Conservation (phyloP, 2,888 invertebrate genomes). For the Chymomyza fuscimana region DNA sequence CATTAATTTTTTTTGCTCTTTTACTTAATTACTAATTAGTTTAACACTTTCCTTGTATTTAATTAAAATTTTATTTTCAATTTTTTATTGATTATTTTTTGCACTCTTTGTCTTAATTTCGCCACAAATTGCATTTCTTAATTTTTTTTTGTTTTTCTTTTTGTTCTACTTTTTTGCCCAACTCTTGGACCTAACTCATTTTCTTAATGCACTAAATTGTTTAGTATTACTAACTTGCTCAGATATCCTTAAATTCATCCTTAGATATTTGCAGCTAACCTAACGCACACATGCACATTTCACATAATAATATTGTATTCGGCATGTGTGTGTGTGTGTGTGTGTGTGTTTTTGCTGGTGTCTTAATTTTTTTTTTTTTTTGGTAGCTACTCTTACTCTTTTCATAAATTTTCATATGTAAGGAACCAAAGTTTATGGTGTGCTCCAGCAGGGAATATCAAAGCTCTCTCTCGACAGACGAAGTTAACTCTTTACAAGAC, state of each 20-base stretch:
- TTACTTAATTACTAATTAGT: not conserved
- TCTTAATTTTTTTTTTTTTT: no score
- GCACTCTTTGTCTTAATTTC: not conserved
- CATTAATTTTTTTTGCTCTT: not conserved
- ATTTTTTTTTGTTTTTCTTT: not conserved
- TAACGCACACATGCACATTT: not conserved
- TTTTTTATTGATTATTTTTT: not conserved
- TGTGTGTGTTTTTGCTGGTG: no score
- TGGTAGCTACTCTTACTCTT: no score
- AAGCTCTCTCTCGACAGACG: no score
- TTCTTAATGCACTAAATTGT: not conserved
- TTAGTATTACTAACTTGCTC: not conserved
- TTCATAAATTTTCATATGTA: no score
- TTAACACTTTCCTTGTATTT: constrained; percentile 3
- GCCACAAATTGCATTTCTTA: not conserved
- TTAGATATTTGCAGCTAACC: not conserved
- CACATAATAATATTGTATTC: no score
- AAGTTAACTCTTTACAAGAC: no score
- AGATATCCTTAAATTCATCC: not conserved
- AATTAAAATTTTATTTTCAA: not conserved
- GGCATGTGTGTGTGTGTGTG: no score
- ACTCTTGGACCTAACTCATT: not conserved
- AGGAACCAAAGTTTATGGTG: no score
- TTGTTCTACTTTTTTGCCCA: not conserved
- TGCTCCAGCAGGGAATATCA: no score